phyloP scores from a whole-genome alignment of 2,888 invertebrate species.

The Resseliella maxima region DNA sequence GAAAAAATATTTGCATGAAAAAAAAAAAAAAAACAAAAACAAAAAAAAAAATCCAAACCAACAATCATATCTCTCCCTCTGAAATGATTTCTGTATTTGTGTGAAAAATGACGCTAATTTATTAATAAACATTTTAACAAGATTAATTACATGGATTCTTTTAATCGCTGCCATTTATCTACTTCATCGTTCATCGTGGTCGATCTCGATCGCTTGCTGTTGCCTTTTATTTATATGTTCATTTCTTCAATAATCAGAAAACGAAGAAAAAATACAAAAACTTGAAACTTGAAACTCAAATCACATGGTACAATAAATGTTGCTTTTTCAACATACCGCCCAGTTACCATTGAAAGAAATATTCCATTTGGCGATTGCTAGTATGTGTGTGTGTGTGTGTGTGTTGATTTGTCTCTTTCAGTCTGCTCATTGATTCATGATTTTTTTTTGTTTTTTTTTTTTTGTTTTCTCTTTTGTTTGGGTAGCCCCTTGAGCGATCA shows the following conservation, averaged over 20 bases:
- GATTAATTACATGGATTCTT: constrained; percentile 57
- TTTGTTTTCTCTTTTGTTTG: background rate
- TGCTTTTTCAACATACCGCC: background rate
- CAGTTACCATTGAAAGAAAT: background rate
- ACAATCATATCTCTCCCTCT: background rate
- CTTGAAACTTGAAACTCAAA: too few species aligned
- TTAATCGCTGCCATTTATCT: constrained; percentile 56
- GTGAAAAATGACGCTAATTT: constrained; percentile 52
- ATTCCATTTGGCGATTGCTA: background rate
- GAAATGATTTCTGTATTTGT: constrained; percentile 11
- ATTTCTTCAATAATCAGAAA: background rate
- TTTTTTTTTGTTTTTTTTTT: background rate
- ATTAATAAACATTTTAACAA: constrained; percentile 56
- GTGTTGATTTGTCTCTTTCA: too few species aligned
- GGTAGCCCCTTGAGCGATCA: background rate
- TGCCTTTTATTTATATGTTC: background rate
- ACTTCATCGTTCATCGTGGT: constrained; percentile 27
- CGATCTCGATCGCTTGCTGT: background rate
- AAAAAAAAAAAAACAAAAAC: too few species aligned
- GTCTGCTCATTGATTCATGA: too few species aligned
- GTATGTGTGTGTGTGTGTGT: background rate
- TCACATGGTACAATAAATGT: background rate
- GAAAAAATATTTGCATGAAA: background rate
- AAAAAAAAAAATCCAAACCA: too few species aligned
- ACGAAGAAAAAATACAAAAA: too few species aligned